Conservation (phyloP, 2,797 vertebrate genomes). For the Sebastes kiyomatsui region DNA sequence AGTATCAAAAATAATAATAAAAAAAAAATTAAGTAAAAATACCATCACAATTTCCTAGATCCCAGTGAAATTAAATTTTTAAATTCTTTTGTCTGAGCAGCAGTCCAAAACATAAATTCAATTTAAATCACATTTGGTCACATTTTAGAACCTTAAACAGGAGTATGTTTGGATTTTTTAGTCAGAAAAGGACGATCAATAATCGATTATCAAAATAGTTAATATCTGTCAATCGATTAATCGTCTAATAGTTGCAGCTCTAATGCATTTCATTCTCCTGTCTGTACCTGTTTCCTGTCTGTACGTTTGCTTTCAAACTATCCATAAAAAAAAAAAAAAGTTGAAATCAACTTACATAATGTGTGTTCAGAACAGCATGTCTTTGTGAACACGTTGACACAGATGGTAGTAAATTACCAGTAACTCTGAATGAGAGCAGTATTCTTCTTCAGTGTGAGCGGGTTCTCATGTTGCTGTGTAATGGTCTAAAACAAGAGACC, state of each 20-base stretch:
- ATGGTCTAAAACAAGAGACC: constrained; percentile 6
- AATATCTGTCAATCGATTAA: background rate
- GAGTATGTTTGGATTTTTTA: background rate
- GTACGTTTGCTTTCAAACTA: background rate
- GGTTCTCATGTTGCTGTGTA: background rate
- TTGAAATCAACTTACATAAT: background rate
- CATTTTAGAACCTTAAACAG: background rate
- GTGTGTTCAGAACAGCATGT: background rate
- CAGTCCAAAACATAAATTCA: background rate
- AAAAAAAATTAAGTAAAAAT: too few relatives aligned
- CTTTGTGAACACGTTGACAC: background rate
- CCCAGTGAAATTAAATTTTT: background rate
- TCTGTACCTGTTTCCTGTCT: background rate
- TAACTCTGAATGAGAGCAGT: constrained; percentile 21
- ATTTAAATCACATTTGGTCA: background rate
- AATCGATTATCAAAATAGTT: background rate
- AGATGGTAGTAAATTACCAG: background rate
- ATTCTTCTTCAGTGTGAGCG: background rate
- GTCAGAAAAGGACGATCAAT: background rate
- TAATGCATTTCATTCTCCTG: background rate
- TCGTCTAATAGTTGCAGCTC: background rate
- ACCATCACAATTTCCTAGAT: background rate
- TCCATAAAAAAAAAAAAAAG: background rate
- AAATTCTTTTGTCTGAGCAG: background rate
- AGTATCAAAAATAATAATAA: too few relatives aligned